These are phyloP conservation scores for Arremon aurantiirostris DNA, from an alignment of 2,797 vertebrate genomes.

Conservation along the genomic window DNA sequence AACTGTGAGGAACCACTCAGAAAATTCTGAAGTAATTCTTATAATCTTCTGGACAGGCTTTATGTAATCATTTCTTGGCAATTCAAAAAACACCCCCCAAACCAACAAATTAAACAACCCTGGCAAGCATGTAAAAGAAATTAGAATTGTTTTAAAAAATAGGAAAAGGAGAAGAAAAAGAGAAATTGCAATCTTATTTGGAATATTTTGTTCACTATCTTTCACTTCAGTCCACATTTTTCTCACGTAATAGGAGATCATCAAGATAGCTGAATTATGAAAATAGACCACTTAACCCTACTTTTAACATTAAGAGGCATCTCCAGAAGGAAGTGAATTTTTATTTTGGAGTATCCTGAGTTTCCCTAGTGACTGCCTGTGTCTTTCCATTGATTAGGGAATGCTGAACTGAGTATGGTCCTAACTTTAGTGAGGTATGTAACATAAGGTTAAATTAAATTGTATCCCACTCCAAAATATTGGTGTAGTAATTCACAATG, in stretches of 20 bases:
- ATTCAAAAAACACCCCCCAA: background rate
- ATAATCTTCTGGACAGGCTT: background rate
- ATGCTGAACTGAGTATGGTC: background rate
- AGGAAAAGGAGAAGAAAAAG: background rate
- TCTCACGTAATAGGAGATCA: background rate
- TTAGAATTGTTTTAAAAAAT: background rate
- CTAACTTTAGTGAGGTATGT: background rate
- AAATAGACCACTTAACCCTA: background rate
- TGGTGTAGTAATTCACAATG: background rate
- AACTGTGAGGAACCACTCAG: background rate
- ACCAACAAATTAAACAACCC: background rate
- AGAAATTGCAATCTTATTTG: background rate
- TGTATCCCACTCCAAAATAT: background rate
- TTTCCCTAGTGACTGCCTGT: background rate
- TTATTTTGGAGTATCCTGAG: background rate
- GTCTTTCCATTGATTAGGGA: background rate
- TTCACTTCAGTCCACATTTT: background rate
- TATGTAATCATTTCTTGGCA: background rate
- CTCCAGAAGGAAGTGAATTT: background rate
- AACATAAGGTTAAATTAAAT: background rate
- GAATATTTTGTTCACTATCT: background rate
- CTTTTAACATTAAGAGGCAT: background rate
- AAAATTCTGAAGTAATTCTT: background rate
- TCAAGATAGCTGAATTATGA: background rate
- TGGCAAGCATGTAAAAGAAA: background rate